Evolutionary conservation across 2,113 vertebrate genomes (phyloP).

Genomic region (Prinia subflava): DNA sequence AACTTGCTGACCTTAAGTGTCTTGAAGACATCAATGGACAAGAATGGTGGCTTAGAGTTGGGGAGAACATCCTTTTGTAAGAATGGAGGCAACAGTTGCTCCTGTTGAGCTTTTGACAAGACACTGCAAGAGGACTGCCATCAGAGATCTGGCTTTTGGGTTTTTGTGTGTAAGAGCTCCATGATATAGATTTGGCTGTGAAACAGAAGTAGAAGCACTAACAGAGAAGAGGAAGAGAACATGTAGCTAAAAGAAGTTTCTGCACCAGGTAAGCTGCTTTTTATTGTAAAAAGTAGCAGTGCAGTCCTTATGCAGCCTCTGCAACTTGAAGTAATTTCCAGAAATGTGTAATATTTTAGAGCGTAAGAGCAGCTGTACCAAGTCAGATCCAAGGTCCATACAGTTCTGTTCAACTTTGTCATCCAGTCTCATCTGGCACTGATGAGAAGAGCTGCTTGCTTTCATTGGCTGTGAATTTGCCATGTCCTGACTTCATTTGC

Average conservation of each 20-base stretch:
- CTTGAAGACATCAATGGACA: not conserved
- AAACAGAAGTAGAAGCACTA: not conserved
- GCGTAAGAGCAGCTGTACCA: not conserved
- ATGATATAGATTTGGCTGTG: not conserved
- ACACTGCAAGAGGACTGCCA: not conserved
- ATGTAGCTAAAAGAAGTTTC: not conserved
- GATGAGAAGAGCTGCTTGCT: not conserved
- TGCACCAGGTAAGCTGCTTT: slow-evolving; percentile 24
- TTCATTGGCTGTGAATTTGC: not conserved
- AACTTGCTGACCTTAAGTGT: not conserved
- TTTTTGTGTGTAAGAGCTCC: not conserved
- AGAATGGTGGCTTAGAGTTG: not conserved
- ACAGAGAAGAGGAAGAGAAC: not conserved
- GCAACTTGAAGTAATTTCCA: not conserved
- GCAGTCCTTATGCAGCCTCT: not conserved
- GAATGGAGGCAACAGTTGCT: not conserved
- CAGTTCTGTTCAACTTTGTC: not conserved
- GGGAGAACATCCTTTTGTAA: not conserved
- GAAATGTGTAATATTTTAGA: not conserved
- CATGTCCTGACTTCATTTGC: not conserved
- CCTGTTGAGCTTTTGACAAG: not conserved
- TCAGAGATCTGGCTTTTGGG: not conserved
- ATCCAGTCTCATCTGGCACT: not conserved
- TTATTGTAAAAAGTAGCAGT: slow-evolving; percentile 20
- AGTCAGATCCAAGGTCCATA: not conserved